Conservation (phyloP, 2,113 vertebrate species). For the Panthera leo region DNA sequence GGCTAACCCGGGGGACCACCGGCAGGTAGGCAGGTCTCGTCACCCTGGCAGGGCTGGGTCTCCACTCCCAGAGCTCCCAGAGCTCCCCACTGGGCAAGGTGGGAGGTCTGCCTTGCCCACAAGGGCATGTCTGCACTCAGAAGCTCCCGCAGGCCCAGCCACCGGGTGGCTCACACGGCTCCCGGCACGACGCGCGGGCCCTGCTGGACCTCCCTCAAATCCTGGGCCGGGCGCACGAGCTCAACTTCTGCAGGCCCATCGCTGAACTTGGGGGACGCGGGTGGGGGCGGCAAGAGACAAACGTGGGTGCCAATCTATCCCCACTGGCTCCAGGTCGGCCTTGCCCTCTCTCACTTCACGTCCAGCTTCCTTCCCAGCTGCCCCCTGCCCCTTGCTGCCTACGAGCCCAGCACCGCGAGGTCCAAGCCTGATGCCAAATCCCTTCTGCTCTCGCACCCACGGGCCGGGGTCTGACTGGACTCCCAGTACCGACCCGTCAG, state of each 20-base stretch:
- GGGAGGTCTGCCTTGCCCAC: accelerated
- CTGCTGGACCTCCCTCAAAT: not conserved
- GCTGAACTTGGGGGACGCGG: not conserved
- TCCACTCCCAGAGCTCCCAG: not conserved
- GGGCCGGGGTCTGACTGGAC: not conserved
- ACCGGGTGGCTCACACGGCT: accelerated
- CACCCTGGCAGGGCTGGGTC: accelerated
- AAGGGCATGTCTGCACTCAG: accelerated
- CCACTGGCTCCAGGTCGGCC: not conserved
- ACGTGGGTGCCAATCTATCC: not conserved
- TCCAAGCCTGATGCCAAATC: accelerated
- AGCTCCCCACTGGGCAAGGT: accelerated
- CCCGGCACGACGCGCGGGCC: not conserved
- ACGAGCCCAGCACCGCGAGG: accelerated
- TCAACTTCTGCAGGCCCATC: accelerated
- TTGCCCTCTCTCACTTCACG: not conserved
- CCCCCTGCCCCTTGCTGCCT: accelerated
- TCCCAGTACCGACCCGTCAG: not conserved
- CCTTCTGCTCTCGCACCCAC: not conserved
- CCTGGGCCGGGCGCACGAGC: accelerated
- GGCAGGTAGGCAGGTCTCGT: not conserved
- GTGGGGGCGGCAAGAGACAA: not conserved
- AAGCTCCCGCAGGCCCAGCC: too few species aligned
- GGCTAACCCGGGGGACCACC: not conserved
- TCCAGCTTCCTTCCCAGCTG: accelerated